Conservation (phyloP, 2,113 vertebrate species). For the Oryzias melastigma region DNA sequence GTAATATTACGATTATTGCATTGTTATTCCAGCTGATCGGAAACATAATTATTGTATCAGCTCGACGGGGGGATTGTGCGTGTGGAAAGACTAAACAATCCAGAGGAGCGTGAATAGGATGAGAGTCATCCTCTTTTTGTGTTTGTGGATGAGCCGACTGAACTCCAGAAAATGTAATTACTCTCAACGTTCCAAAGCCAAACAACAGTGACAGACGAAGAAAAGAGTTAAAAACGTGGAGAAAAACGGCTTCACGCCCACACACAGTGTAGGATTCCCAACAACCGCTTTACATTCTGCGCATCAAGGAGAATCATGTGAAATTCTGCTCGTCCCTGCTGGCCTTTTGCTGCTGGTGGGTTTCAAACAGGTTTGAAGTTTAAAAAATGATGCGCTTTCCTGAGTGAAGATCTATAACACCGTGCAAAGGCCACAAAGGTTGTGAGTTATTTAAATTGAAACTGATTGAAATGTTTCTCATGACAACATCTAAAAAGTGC, state of each 20-base stretch:
- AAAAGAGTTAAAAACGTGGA: conserved; percentile 22
- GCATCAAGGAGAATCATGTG: background rate
- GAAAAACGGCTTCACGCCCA: conserved; percentile 4
- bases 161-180: conserved; percentile 34
- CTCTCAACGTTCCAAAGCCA: background rate
- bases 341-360: background rate
- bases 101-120: conserved; percentile 26
- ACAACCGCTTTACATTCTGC: conserved; percentile 11
- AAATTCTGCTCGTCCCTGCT: background rate
- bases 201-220: conserved; percentile 10
- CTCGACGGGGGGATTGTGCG: conserved; percentile 20
- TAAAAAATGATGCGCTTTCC: background rate
- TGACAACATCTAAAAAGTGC: no score
- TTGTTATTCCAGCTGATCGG: conserved; percentile 29
- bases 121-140: conserved; percentile 21
- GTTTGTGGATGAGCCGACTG: conserved; percentile 27
- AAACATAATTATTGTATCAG: conserved; percentile 23
- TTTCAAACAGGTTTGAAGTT: background rate
- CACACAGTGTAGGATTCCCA: conserved; percentile 6
- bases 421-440: background rate
- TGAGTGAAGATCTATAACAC: background rate
- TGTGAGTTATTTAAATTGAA: no score
- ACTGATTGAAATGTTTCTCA: no score
- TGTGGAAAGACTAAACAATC: conserved; percentile 34
- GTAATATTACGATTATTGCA: conserved; percentile 16